Evolutionary conservation across 2,113 vertebrate genomes (phyloP).

Genomic region (Scortum barcoo): DNA sequence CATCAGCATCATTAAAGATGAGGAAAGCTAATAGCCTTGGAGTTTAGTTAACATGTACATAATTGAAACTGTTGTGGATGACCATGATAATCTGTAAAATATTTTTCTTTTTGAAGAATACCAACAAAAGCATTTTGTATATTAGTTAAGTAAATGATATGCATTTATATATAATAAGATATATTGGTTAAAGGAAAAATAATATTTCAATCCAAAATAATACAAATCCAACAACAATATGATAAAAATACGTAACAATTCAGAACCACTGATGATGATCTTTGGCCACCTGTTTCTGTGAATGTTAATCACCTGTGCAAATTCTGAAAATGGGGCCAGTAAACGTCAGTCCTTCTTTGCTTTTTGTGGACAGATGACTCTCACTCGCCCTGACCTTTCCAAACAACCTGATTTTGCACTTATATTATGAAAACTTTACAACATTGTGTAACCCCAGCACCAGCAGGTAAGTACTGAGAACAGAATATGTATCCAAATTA

Average conservation of each 20-base stretch:
- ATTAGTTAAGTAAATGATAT: neutral
- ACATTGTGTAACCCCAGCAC: too few relatives aligned
- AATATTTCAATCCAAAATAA: neutral
- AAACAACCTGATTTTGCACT: neutral
- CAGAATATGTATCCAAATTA: too few relatives aligned
- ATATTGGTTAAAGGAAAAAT: neutral
- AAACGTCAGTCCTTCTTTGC: neutral
- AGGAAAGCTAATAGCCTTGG: neutral
- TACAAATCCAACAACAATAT: neutral
- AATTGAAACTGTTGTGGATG: neutral
- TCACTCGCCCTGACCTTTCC: neutral
- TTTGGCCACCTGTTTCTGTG: neutral
- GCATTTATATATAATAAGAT: too few relatives aligned
- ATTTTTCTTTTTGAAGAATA: neutral
- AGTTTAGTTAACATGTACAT: neutral
- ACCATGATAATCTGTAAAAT: neutral
- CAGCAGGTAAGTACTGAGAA: too few relatives aligned
- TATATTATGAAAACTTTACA: neutral
- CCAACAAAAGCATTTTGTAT: neutral
- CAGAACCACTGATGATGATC: neutral
- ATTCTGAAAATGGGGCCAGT: too few relatives aligned
- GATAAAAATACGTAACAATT: neutral
- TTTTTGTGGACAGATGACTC: neutral
- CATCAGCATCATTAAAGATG: neutral
- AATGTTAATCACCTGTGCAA: neutral